Evolutionary conservation across 2,888 invertebrate genomes (phyloP).

Genomic region (Drosophila robusta): DNA sequence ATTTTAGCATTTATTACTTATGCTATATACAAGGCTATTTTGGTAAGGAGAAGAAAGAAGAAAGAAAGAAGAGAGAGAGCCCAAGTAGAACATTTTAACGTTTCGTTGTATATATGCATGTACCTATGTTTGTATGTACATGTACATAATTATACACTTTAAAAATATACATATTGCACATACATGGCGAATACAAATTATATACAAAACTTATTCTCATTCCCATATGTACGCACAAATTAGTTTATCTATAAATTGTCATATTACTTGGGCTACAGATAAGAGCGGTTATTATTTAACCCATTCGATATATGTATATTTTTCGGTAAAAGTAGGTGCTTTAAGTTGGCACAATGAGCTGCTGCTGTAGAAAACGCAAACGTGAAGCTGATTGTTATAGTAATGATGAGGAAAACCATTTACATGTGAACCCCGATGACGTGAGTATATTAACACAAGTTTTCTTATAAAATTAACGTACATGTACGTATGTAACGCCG

Average conservation of each 20-base stretch:
- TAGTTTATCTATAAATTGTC: slow-evolving; percentile 2
- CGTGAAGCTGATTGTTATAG: slow-evolving; percentile 13
- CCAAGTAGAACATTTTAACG: not conserved
- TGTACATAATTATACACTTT: too few species aligned
- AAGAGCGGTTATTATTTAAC: slow-evolving; percentile 1
- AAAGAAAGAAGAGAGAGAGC: too few species aligned
- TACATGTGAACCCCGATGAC: slow-evolving; percentile 29
- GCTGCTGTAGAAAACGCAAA: slow-evolving; percentile 58
- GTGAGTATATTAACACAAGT: slow-evolving; percentile 38
- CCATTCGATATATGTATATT: not conserved
- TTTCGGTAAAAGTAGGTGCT: not conserved
- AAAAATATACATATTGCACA: not conserved
- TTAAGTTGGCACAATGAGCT: slow-evolving; percentile 35
- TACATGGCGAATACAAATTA: not conserved
- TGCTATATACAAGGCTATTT: not conserved
- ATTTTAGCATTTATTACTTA: not conserved
- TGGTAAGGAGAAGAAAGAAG: not conserved
- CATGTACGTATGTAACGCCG: not conserved
- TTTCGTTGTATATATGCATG: not conserved
- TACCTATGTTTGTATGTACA: too few species aligned
- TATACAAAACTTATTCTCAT: not conserved
- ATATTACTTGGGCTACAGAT: not conserved
- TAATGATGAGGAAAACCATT: slow-evolving; percentile 26
- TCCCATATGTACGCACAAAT: not conserved
- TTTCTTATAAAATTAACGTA: not conserved